Conservation (phyloP, 2,113 vertebrate genomes). For the Vireo altiloquus region DNA sequence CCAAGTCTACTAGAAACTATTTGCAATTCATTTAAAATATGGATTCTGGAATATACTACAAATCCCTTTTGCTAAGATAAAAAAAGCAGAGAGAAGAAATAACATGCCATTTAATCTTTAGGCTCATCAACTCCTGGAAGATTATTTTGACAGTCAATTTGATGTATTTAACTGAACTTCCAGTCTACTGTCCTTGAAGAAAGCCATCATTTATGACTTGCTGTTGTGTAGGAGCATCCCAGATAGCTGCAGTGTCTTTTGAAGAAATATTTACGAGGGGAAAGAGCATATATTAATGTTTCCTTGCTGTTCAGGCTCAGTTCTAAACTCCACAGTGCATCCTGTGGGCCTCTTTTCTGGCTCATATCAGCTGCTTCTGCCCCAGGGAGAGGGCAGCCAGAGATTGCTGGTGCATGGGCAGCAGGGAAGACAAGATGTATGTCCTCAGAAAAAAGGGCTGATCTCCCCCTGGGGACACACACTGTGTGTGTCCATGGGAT, state of each 20-base stretch:
- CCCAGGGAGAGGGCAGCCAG: neutral
- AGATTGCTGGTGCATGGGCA: too few relatives aligned
- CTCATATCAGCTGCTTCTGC: neutral
- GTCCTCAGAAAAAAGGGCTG: too few relatives aligned
- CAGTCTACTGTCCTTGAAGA: conserved; percentile 24
- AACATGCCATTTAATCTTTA: conserved; percentile 58
- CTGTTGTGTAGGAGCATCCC: neutral
- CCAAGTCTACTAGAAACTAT: conserved; percentile 41
- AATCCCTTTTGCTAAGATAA: conserved; percentile 56
- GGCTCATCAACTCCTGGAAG: conserved; percentile 54
- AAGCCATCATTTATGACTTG: conserved; percentile 38
- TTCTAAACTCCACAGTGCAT: neutral
- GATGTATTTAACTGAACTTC: conserved; percentile 60
- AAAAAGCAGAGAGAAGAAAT: conserved; percentile 42
- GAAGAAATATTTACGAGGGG: conserved; percentile 11
- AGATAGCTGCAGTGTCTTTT: neutral
- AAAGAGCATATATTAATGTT: neutral
- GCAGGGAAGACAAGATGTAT: neutral
- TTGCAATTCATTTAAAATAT: conserved; percentile 68
- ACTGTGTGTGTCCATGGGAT: fast-evolving
- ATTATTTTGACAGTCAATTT: conserved; percentile 72
- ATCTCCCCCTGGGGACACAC: fast-evolving
- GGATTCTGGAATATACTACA: conserved; percentile 50
- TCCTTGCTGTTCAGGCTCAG: neutral
- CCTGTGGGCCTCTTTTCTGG: neutral